Percentiles rank a stretch among this genome's conserved stretches.
Evolutionary conservation across 30 jellyfish, hydroid and myxozoan species (phyloP).

Genomic region (Chrysaora quinquecirrha): DNA sequence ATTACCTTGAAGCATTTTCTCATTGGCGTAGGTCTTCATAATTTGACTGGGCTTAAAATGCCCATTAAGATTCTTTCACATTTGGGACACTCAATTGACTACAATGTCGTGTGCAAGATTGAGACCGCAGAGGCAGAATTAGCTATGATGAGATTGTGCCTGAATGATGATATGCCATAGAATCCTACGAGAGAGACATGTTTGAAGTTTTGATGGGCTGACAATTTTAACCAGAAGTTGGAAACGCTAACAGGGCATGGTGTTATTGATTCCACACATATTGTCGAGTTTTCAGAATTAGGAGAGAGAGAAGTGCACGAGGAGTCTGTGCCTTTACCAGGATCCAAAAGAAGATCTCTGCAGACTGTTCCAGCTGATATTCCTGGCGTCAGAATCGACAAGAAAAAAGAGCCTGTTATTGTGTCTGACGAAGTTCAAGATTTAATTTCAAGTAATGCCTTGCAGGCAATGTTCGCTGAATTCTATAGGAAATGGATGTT

Average conservation of each 20-base stretch:
- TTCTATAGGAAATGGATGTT: constrained; percentile 20
- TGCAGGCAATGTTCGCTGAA: constrained; percentile 15
- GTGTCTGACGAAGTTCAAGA: constrained; percentile 12
- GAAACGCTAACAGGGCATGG: constrained; percentile 26
- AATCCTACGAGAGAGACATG: constrained; percentile 5
- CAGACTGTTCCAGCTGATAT: constrained; percentile 19
- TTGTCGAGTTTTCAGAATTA: constrained; percentile 22
- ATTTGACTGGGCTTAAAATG: constrained; percentile 16
- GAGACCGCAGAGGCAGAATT: constrained; percentile 16
- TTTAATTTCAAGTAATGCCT: background rate
- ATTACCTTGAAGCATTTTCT: constrained; percentile 21
- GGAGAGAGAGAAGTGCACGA: background rate
- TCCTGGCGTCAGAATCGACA: constrained; percentile 26
- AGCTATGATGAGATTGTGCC: constrained; percentile 14
- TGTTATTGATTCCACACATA: constrained; percentile 5
- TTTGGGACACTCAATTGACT: constrained; percentile 14
- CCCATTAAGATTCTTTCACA: constrained; percentile 18
- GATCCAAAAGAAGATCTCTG: constrained; percentile 32
- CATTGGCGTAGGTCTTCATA: constrained; percentile 13
- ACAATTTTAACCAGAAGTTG: constrained; percentile 13
- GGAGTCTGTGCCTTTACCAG: constrained; percentile 13
- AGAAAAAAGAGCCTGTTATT: constrained; percentile 9
- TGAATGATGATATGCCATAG: constrained; percentile 17
- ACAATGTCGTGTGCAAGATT: constrained; percentile 2
- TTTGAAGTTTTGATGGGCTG: constrained; percentile 21